These are phyloP conservation scores for Choristoneura rosaceana DNA, from an alignment of 2,888 invertebrate genomes.

Conservation along the genomic window DNA sequence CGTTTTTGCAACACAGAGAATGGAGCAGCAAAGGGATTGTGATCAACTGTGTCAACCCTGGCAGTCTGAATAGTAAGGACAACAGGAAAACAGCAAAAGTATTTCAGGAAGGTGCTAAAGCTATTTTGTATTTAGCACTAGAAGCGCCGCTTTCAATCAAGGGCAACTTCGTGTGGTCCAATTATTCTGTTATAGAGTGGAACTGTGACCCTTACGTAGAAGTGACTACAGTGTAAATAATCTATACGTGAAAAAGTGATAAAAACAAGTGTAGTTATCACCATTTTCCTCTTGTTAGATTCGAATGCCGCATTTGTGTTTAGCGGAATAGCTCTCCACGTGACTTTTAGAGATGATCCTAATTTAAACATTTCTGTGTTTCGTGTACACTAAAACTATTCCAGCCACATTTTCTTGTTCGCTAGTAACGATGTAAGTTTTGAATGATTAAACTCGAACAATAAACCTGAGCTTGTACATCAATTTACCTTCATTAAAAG, in stretches of 20 bases:
- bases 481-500: slow-evolving; percentile 38
- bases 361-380: slow-evolving; percentile 26
- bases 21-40: slow-evolving; percentile 72
- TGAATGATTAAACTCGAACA: slow-evolving; percentile 30
- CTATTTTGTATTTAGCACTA: slow-evolving; percentile 74
- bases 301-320: neutral
- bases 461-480: slow-evolving; percentile 20
- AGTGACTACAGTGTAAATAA: slow-evolving; percentile 71
- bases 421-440: slow-evolving; percentile 23
- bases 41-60: slow-evolving; percentile 80
- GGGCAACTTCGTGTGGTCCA: slow-evolving; percentile 82
- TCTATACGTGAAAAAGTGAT: neutral
- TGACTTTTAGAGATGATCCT: slow-evolving; percentile 16
- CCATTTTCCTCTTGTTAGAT: neutral
- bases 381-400: slow-evolving; percentile 11
- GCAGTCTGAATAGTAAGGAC: slow-evolving; percentile 66
- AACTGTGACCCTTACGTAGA: slow-evolving; percentile 78
- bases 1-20: slow-evolving; percentile 88
- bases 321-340: slow-evolving; percentile 16
- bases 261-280: slow-evolving; percentile 15
- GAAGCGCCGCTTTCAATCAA: slow-evolving; percentile 76
- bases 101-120: slow-evolving; percentile 77
- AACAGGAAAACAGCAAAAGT: slow-evolving; percentile 69
- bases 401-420: slow-evolving; percentile 13
- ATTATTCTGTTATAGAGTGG: slow-evolving; percentile 80